phyloP scores from a whole-genome alignment of 2,797 vertebrate genomes.

The Semotilus atromaculatus region DNA sequence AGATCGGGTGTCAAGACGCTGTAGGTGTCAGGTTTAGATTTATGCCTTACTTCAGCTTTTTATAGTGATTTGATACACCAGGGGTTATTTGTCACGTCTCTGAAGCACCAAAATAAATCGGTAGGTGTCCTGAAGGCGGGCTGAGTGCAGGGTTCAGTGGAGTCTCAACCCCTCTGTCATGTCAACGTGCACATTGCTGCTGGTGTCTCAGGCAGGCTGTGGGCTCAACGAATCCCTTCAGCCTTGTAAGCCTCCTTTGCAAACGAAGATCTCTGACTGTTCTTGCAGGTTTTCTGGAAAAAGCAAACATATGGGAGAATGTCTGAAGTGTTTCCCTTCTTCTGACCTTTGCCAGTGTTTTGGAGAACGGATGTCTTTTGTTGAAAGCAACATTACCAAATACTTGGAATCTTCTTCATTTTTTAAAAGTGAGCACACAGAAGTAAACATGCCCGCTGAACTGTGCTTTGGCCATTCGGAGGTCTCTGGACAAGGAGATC shows the following conservation, averaged over 20 bases:
- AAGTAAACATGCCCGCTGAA: constrained; percentile 70
- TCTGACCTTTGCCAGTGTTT: constrained; percentile 51
- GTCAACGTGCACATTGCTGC: constrained; percentile 71
- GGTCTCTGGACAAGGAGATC: constrained; percentile 63
- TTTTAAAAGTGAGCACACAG: constrained; percentile 43
- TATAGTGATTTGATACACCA: constrained; percentile 83
- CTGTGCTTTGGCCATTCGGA: constrained; percentile 65
- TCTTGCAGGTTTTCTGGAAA: constrained; percentile 51
- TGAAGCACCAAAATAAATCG: constrained; percentile 81
- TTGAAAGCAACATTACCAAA: constrained; percentile 57
- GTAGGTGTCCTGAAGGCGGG: constrained; percentile 74
- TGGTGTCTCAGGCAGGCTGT: constrained; percentile 65
- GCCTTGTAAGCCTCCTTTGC: constrained; percentile 61
- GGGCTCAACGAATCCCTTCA: constrained; percentile 67
- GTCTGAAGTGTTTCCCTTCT: constrained; percentile 62
- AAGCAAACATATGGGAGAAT: constrained; percentile 53
- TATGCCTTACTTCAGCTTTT: constrained; percentile 82
- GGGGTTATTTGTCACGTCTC: constrained; percentile 83
- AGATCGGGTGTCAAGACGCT: constrained; percentile 69
- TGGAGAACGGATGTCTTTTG: constrained; percentile 43
- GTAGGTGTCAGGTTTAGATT: constrained; percentile 79
- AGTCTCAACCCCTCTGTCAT: constrained; percentile 78
- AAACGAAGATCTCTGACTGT: constrained; percentile 60
- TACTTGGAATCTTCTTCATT: constrained; percentile 70
- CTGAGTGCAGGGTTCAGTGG: constrained; percentile 72